Conservation (phyloP, 2,888 invertebrate species). For the Colostygia pectinataria region DNA sequence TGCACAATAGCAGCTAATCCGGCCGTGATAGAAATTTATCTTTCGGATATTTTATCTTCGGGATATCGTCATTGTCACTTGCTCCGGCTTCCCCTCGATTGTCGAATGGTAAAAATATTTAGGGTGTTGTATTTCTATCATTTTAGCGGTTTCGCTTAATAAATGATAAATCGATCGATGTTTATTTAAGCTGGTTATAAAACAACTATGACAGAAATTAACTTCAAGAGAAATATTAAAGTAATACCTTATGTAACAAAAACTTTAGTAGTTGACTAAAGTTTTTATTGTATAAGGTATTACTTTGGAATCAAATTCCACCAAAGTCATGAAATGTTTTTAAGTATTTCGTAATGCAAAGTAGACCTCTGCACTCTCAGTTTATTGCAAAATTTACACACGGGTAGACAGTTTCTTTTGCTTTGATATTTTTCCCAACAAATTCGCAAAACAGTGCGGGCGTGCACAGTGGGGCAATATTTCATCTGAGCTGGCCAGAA, state of each 20-base stretch:
- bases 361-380: no score
- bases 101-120: conserved; percentile 50
- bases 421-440: conserved; percentile 73
- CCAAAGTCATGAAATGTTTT: no score
- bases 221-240: no score
- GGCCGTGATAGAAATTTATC: conserved; percentile 79
- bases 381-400: conserved; percentile 60
- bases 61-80: conserved; percentile 65
- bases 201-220: no score
- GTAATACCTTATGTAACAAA: no score
- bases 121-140: conserved; percentile 43
- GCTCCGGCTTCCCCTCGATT: conserved; percentile 50
- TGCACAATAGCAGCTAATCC: conserved; percentile 76
- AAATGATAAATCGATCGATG: not conserved
- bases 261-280: no score
- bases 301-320: no score
- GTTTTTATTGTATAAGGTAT: no score
- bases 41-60: conserved; percentile 69
- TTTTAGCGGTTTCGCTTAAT: conserved; percentile 36
- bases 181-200: not conserved
- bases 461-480: conserved; percentile 80
- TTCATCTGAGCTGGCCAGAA: conserved; percentile 81
- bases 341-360: no score
- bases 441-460: conserved; percentile 76
- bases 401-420: conserved; percentile 69